Evolutionary conservation across 2,797 vertebrate species (phyloP), one percentile per base, ranked within the genome.

Genomic region (Onychomys torridus): DNA sequence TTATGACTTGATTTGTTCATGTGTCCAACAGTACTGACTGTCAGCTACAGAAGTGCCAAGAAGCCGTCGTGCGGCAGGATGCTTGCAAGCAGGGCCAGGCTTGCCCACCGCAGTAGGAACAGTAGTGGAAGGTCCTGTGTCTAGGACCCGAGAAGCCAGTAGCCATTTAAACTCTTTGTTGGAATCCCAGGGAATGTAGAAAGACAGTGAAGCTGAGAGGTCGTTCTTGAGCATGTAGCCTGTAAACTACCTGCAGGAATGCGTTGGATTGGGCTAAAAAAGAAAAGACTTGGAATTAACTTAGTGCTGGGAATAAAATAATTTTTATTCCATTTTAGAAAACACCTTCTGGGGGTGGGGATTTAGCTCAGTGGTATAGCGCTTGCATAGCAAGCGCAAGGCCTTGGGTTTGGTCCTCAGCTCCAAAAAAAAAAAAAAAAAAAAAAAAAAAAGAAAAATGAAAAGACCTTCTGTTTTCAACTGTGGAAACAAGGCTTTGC

Each of bases 121-220:
- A 61, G 71, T 10, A 63, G 69, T 78, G 71, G 87, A 93, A 95
- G 61, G 40, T 89, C 76, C 49, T 86, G 46, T 34, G 57, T 89
- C 12, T 90, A 73, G 69, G 78, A n/a, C 16, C 49, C 73, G 78
- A 93, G 55, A 94, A 92, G 55, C 25, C 7, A 57, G 86, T 90
- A 94, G 61, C 37, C 43, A 85, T 77, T 93, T 94, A 89, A 92
- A 89, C 37, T 91, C 37, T 91, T 82, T 94, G 76, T 57, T 95
- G 78, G 63, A 89, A 57, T 94, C 85, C 69, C 59, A n/a, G 93
- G 32, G 34, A 78, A 49, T 90, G 40, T 49, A 49, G 77, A 79
- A 73, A 86, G 55, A 76, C 87, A 92, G 81, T 82, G 55, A 93
- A 91, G 40, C 85, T 76, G 67, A 79, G 32, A 96, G 93, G 37